These are phyloP conservation scores for Eudasyphora cyanicolor DNA, from an alignment of 2,888 invertebrate genomes.

Conservation along the genomic window DNA sequence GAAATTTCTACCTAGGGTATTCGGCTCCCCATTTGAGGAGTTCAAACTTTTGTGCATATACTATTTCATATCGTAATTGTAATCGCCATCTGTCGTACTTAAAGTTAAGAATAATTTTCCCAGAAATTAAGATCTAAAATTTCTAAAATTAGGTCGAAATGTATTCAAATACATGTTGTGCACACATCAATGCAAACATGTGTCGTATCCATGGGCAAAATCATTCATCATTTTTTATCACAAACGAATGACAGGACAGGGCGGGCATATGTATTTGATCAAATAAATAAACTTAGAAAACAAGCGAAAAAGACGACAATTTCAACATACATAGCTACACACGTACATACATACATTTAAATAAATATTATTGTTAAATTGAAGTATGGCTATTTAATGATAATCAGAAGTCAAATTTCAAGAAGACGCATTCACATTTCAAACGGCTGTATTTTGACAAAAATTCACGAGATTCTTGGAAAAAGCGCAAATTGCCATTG, in stretches of 20 bases:
- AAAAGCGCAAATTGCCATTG: slow-evolving; percentile 49
- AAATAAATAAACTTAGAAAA: slow-evolving; percentile 35
- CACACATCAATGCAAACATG: not conserved
- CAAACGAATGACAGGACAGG: not conserved
- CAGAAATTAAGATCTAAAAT: slow-evolving; percentile 1
- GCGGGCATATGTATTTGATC: slow-evolving; percentile 56
- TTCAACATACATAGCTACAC: not conserved
- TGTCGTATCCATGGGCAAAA: not conserved
- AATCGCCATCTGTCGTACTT: no score
- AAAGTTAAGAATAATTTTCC: no score
- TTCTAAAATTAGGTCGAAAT: slow-evolving; percentile 34
- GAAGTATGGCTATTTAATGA: slow-evolving; percentile 32
- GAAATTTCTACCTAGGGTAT: no score
- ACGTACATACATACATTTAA: slow-evolving; percentile 1
- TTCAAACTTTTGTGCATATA: no score
- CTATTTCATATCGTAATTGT: no score
- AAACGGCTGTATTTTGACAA: slow-evolving; percentile 9
- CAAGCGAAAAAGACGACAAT: not conserved
- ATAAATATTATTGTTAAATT: slow-evolving; percentile 47
- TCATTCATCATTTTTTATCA: slow-evolving; percentile 19
- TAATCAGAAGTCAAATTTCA: slow-evolving; percentile 58
- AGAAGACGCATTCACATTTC: not conserved
- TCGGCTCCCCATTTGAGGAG: no score
- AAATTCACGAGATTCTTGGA: slow-evolving; percentile 53
- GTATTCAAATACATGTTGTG: not conserved